Percentiles rank a stretch among this genome's conserved stretches.
These are phyloP conservation scores for Acanthisitta chloris DNA, from an alignment of 2,113 vertebrate species.

Conservation along the genomic window DNA sequence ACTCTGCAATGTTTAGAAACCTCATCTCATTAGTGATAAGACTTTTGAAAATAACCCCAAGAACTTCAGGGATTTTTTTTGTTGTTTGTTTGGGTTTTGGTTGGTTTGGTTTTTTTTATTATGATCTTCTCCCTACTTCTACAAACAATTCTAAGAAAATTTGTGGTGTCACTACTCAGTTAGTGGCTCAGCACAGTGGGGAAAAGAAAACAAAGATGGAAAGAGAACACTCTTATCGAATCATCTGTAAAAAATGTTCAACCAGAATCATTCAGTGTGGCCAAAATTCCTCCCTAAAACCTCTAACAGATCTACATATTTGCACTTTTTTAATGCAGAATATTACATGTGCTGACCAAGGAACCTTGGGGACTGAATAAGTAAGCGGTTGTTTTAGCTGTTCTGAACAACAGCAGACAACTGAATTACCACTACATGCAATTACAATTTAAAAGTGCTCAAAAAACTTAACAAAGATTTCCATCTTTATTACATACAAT, in stretches of 20 bases:
- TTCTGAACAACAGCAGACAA: neutral
- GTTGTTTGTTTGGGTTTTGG: neutral
- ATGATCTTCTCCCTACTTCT: neutral
- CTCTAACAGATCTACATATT: neutral
- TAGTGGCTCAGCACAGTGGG: neutral
- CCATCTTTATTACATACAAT: neutral
- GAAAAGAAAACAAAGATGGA: neutral
- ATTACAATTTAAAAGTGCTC: neutral
- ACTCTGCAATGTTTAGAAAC: neutral
- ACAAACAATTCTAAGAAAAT: neutral
- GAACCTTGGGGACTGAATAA: neutral
- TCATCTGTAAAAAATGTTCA: neutral
- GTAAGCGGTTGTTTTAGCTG: neutral
- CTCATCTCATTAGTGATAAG: neutral
- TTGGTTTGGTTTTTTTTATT: neutral
- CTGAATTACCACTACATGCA: neutral
- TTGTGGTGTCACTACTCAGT: neutral
- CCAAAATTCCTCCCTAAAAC: neutral
- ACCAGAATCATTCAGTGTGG: neutral
- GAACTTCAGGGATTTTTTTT: neutral
- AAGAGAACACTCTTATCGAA: neutral
- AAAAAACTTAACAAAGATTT: neutral
- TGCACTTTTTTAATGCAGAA: neutral
- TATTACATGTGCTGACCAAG: neutral
- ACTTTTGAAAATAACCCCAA: neutral